These are phyloP conservation scores for Mugil cephalus DNA, from an alignment of 2,113 vertebrate genomes.

Conservation along the genomic window DNA sequence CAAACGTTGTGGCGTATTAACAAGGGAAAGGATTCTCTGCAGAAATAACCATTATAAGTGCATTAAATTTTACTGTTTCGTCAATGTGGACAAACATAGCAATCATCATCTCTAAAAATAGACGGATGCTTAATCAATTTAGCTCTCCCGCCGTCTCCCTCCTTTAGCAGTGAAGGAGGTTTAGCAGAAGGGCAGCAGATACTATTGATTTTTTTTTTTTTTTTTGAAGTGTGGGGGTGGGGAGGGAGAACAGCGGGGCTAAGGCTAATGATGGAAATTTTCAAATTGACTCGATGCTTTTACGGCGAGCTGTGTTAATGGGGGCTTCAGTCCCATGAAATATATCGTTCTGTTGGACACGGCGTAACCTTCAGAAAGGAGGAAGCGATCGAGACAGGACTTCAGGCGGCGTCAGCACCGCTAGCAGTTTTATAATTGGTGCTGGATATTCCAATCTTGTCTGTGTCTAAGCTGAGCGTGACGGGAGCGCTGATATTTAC, in stretches of 20 bases:
- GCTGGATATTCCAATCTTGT: constrained; percentile 55
- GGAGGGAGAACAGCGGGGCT: constrained; percentile 46
- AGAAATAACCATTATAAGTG: neutral
- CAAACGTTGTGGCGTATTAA: constrained; percentile 15
- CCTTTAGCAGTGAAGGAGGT: constrained; percentile 65
- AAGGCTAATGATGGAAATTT: constrained; percentile 73
- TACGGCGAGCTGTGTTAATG: constrained; percentile 71
- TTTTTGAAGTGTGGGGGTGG: constrained; percentile 50
- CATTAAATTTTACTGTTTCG: constrained; percentile 49
- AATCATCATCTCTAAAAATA: constrained; percentile 78
- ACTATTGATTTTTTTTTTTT: constrained; percentile 76
- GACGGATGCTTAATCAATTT: constrained; percentile 83
- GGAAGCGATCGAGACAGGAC: constrained; percentile 40
- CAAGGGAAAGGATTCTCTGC: constrained; percentile 11
- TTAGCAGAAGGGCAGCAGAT: constrained; percentile 68
- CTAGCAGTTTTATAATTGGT: constrained; percentile 55
- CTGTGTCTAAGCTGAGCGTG: constrained; percentile 41
- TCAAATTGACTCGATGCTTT: constrained; percentile 70
- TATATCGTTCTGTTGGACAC: constrained; percentile 44
- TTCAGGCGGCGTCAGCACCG: constrained; percentile 37
- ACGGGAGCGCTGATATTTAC: constrained; percentile 54
- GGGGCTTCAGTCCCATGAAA: constrained; percentile 51
- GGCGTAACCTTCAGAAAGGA: constrained; percentile 66
- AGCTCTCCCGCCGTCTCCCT: constrained; percentile 72
- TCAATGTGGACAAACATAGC: constrained; percentile 58